Evolutionary conservation across 1,140 invertebrate species (phyloP).

Genomic region (Batillaria attramentaria): DNA sequence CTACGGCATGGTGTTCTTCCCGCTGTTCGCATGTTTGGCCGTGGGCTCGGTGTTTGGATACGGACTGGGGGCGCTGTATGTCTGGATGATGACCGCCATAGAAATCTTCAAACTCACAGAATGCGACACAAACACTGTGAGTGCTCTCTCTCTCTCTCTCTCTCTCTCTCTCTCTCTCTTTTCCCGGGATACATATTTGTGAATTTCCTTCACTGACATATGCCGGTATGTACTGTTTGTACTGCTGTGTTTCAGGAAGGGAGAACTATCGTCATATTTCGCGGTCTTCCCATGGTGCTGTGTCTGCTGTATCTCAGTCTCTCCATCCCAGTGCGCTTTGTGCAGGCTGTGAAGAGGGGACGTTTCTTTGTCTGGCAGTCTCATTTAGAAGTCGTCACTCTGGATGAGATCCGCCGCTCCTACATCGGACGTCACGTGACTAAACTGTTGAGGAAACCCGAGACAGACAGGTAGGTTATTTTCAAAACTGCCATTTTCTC

Average conservation of each 20-base stretch:
- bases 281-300: slow-evolving; percentile 35
- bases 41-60: slow-evolving; percentile 40
- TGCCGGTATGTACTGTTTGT: neutral
- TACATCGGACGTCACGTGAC: slow-evolving; percentile 38
- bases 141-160: slow-evolving; percentile 11
- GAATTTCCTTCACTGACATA: neutral
- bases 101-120: slow-evolving; percentile 27
- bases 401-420: slow-evolving; percentile 39
- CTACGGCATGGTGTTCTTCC: slow-evolving; percentile 51
- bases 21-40: slow-evolving; percentile 48
- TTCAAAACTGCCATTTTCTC: no score
- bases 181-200: neutral
- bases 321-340: slow-evolving; percentile 36
- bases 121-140: slow-evolving; percentile 35
- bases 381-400: slow-evolving; percentile 8
- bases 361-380: neutral
- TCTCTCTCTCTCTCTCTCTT: neutral
- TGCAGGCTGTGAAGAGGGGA: slow-evolving; percentile 10
- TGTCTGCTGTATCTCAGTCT: slow-evolving; percentile 45
- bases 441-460: slow-evolving; percentile 38
- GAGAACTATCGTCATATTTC: slow-evolving; percentile 1
- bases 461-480: no score
- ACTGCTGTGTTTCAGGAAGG: slow-evolving; percentile 6
- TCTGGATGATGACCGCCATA: slow-evolving; percentile 40
- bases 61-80: slow-evolving; percentile 40